phyloP scores from a whole-genome alignment of 2,113 vertebrate genomes.

The Bothrops jararaca region DNA sequence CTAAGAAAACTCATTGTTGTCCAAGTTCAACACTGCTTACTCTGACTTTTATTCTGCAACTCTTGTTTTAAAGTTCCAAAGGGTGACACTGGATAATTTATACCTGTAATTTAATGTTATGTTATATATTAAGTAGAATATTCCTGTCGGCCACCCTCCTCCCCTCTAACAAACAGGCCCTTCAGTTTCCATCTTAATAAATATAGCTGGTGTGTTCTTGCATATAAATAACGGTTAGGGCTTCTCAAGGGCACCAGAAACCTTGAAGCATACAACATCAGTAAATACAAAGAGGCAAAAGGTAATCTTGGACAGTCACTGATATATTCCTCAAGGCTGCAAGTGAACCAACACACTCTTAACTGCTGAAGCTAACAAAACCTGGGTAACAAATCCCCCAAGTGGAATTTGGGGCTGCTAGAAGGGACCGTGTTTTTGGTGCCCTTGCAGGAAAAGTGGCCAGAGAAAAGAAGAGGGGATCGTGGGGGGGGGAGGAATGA shows the following conservation, averaged over 20 bases:
- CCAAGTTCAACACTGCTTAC: slow-evolving; percentile 67
- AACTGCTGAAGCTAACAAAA: slow-evolving; percentile 74
- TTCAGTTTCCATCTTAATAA: slow-evolving; percentile 71
- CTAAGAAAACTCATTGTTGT: slow-evolving; percentile 64
- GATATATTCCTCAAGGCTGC: slow-evolving; percentile 65
- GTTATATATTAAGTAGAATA: slow-evolving; percentile 76
- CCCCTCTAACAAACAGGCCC: slow-evolving; percentile 48
- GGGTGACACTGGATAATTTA: slow-evolving; percentile 70
- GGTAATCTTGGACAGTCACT: slow-evolving; percentile 67
- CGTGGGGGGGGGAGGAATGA: slow-evolving; percentile 51
- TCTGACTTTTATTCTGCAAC: not conserved
- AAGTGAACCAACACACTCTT: slow-evolving; percentile 60
- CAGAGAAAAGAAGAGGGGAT: slow-evolving; percentile 29
- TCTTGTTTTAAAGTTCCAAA: slow-evolving; percentile 67
- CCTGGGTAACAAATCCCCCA: slow-evolving; percentile 67
- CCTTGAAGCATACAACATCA: slow-evolving; percentile 69
- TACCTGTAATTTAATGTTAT: slow-evolving; percentile 80
- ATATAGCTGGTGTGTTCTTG: slow-evolving; percentile 74
- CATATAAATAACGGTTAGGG: slow-evolving; percentile 67
- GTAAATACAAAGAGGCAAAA: slow-evolving; percentile 73
- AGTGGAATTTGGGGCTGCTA: slow-evolving; percentile 66
- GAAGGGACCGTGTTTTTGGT: slow-evolving; percentile 53
- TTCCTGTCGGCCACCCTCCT: slow-evolving; percentile 55
- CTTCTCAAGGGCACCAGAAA: slow-evolving; percentile 76
- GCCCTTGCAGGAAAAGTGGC: slow-evolving; percentile 36